phyloP scores from a whole-genome alignment of 1,140 invertebrate genomes.

The Gryllus bimaculatus region DNA sequence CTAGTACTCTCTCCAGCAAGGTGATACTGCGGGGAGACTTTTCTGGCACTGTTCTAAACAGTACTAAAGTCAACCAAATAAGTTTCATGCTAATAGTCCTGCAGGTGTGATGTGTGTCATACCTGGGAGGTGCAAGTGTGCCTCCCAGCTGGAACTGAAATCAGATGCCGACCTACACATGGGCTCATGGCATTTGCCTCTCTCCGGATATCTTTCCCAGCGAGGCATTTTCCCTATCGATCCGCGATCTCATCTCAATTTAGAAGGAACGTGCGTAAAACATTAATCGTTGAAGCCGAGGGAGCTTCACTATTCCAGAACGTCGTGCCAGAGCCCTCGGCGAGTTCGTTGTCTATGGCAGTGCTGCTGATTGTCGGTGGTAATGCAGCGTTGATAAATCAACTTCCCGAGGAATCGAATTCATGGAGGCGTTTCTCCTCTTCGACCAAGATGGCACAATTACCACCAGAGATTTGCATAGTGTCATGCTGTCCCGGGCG shows the following conservation, averaged over 20 bases:
- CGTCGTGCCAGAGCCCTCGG: conserved; percentile 22
- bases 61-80: no score
- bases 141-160: no score
- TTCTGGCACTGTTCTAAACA: no score
- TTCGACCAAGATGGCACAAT: conserved; percentile 99
- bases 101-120: no score
- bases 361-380: conserved; percentile 27
- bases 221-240: conserved; percentile 16
- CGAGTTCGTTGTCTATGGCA: conserved; percentile 28
- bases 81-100: no score
- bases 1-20: no score
- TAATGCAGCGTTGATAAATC: conserved; percentile 43
- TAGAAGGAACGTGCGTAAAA: conserved; percentile 11
- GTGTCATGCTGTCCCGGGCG: conserved; percentile 95
- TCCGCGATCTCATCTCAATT: conserved; percentile 25
- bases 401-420: conserved; percentile 97
- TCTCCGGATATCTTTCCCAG: no score
- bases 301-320: conserved; percentile 27
- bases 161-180: no score
- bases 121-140: no score
- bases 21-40: no score
- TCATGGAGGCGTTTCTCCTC: conserved; percentile 98
- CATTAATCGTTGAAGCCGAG: conserved; percentile 21
- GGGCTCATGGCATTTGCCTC: no score
- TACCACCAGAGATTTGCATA: conserved; percentile 98